Evolutionary conservation across 1,140 invertebrate genomes (phyloP).

Genomic region (Eupeodes corollae): DNA sequence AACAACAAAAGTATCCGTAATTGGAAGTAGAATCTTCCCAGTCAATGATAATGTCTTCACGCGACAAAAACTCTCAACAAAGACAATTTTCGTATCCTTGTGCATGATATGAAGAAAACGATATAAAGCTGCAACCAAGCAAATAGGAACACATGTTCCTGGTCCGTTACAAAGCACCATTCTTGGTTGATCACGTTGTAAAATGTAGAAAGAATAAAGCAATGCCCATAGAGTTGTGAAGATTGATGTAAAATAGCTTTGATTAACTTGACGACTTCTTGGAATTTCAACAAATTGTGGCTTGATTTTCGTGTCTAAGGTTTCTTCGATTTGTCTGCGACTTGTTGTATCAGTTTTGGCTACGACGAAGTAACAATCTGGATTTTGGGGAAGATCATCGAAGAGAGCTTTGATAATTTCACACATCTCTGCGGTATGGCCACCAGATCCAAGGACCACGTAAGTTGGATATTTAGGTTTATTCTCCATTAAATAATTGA

Average conservation of each 20-base stretch:
- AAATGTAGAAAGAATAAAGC: conserved; percentile 53
- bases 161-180: conserved; percentile 88
- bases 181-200: conserved; percentile 59
- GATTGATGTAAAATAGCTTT: conserved; percentile 70
- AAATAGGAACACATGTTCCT: conserved; percentile 86
- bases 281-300: conserved; percentile 46
- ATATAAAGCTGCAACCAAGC: conserved; percentile 56
- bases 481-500: background rate
- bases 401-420: conserved; percentile 50
- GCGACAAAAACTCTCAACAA: conserved; percentile 89
- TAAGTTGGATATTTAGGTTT: conserved; percentile 29
- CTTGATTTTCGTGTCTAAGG: conserved; percentile 40
- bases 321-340: conserved; percentile 14
- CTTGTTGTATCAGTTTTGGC: conserved; percentile 71
- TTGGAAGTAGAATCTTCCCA: conserved; percentile 72
- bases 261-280: conserved; percentile 75
- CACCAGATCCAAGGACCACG: conserved; percentile 52
- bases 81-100: conserved; percentile 60
- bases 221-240: conserved; percentile 65
- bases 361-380: conserved; percentile 53
- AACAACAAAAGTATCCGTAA: conserved; percentile 79
- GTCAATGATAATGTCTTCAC: conserved; percentile 79
- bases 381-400: background rate
- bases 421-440: conserved; percentile 85
- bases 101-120: conserved; percentile 53